A percentile compares a stretch with the other conserved stretches of the same genome.
Conservation (phyloP, 1,140 invertebrate species). For the Radopholus similis region DNA sequence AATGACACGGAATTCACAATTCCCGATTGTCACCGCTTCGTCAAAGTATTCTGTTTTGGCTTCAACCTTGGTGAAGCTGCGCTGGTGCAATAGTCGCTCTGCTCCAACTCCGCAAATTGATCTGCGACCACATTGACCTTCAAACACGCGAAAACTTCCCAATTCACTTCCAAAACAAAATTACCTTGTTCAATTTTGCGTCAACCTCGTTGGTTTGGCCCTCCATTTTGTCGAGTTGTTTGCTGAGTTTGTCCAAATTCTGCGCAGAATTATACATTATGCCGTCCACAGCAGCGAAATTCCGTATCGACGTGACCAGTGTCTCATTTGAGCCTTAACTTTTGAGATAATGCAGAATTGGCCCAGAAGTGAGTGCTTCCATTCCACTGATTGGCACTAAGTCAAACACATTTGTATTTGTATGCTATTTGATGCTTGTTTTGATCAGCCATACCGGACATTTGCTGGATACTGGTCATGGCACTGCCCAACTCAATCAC, state of each 20-base stretch:
- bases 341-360: too few relatives aligned
- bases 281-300: constrained; percentile 10
- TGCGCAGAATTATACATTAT: constrained; percentile 16
- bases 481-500: constrained; percentile 8
- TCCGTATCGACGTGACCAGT: constrained; percentile 12
- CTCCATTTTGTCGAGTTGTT: constrained; percentile 9
- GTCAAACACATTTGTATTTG: too few relatives aligned
- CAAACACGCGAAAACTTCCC: not conserved
- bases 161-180: not conserved
- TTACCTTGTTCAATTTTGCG: not conserved
- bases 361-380: too few relatives aligned
- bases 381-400: too few relatives aligned
- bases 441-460: not conserved
- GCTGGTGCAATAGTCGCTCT: not conserved
- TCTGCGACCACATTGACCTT: not conserved
- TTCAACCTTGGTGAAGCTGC: too few relatives aligned
- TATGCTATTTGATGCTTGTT: too few relatives aligned
- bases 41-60: too few relatives aligned
- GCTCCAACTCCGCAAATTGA: not conserved
- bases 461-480: constrained; percentile 11
- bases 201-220: not conserved
- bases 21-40: too few relatives aligned
- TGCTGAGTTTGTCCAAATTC: constrained; percentile 11
- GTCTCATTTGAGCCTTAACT: not conserved
- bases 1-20: too few relatives aligned